Base-by-base conservation (phyloP, 2,113 vertebrate species). In the Pao palembangensis region DNA sequence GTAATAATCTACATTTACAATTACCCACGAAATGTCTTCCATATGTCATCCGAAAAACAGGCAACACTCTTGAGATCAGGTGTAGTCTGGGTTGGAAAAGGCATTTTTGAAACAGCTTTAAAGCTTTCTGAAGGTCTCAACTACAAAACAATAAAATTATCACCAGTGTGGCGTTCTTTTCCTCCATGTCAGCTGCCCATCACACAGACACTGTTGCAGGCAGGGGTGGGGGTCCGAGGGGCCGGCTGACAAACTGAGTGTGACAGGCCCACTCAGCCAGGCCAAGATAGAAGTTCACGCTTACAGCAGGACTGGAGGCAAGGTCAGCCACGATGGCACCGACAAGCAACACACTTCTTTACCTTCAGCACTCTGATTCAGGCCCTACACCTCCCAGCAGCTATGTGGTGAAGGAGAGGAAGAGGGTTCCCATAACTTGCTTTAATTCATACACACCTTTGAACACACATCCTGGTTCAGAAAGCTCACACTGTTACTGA, bases 301-400 rank as follows among this genome's bases (percentile, higher is more conserved):
- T 67, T 58, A 49, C 4, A 79, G 73, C 61, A 49, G 49, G 18
- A 53, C 69, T 67, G 1, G 20, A 79, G 78, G 79, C 80, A 73
- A 84, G 82, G 80, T 84, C 84, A 75, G 66, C 62, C 75, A 67
- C 66, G 78, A 79, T 62, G 78, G 71, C 63, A 71, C 73, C 57
- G 61, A 73, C 77, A 60, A 58, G 67, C 61, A 59, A 51, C 61
- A 44, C 75, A 5, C 28, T 31, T 6, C 28, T 31, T 31, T 31
- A 31, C 28, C 28, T 31, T 31, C 28, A 31, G 28, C 28, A 8
- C 34, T 10, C 34, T 68, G 67, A 59, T 67, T 64, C 58, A 74
- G 80, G 75, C 73, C 71, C 66, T 58, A 19, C 71, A 76, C 69
- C 61, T 14, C 21, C 62, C 61, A 31, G n/a, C 41, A 60, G 63